A percentile compares a stretch with the other conserved stretches of the same genome.
These are phyloP conservation scores for Drosophila demipolita DNA, from an alignment of 2,888 invertebrate species.

Conservation along the genomic window DNA sequence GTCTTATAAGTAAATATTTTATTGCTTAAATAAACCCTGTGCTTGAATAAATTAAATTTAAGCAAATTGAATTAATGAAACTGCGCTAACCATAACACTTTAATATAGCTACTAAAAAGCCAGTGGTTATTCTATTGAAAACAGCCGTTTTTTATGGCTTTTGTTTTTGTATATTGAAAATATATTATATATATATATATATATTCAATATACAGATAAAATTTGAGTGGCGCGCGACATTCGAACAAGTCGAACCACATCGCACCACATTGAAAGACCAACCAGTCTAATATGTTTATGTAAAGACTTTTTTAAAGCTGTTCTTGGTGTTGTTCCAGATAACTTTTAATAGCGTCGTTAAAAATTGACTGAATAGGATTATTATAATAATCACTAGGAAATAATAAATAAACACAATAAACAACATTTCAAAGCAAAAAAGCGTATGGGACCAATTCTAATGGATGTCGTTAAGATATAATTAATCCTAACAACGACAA, in stretches of 20 bases:
- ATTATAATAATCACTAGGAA: not conserved
- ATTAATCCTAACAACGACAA: slow-evolving; percentile 4
- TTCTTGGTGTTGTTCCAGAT: not conserved
- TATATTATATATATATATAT: slow-evolving; percentile 24
- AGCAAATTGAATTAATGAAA: slow-evolving; percentile 25
- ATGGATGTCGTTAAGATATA: slow-evolving; percentile 4
- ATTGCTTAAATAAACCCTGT: slow-evolving; percentile 1
- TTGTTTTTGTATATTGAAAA: slow-evolving; percentile 27
- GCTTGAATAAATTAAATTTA: slow-evolving; percentile 21
- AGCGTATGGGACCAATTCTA: slow-evolving; percentile 1
- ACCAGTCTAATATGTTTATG: slow-evolving; percentile 9
- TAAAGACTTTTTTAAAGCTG: not conserved
- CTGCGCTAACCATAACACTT: slow-evolving; percentile 21
- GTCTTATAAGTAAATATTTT: not conserved
- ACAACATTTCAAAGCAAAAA: slow-evolving; percentile 15
- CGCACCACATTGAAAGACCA: slow-evolving; percentile 33
- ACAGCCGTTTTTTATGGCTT: slow-evolving; percentile 59
- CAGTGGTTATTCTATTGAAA: slow-evolving; percentile 25
- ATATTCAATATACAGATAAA: not conserved
- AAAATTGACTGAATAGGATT: not conserved
- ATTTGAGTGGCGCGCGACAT: slow-evolving; percentile 38
- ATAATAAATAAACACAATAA: not conserved
- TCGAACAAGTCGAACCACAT: slow-evolving; percentile 16
- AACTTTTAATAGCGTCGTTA: slow-evolving; percentile 15
- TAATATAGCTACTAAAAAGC: slow-evolving; percentile 13